Percentiles rank a stretch among this genome's conserved stretches.
phyloP scores from a whole-genome alignment of 2,113 vertebrate genomes.

The Xyliphius kryptos region DNA sequence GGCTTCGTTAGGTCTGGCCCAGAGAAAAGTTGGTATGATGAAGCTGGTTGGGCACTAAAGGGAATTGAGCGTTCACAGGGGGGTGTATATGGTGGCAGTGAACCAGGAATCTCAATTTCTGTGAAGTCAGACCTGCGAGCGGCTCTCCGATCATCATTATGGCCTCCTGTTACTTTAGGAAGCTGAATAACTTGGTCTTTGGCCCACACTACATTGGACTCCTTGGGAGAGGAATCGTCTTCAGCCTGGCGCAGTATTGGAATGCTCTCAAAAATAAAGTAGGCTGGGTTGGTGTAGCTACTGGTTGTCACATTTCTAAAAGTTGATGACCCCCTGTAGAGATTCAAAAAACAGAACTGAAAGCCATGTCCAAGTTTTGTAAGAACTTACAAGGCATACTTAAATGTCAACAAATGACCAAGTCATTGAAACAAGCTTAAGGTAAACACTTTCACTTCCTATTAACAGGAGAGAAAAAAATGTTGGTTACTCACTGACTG shows the following conservation, averaged over 20 bases:
- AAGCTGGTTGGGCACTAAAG: constrained; percentile 37
- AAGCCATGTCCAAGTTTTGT: too few species aligned
- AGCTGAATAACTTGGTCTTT: constrained; percentile 63
- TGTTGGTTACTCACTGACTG: constrained; percentile 54
- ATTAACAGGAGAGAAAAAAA: not conserved
- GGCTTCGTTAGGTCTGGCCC: constrained; percentile 49
- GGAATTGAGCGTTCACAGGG: constrained; percentile 43
- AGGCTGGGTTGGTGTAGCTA: constrained; percentile 80
- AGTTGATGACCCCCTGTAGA: constrained; percentile 53
- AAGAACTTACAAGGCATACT: too few species aligned
- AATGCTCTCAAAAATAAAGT: constrained; percentile 78
- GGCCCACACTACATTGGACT: constrained; percentile 56
- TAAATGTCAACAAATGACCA: too few species aligned
- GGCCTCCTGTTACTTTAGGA: constrained; percentile 52
- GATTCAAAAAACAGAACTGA: too few species aligned
- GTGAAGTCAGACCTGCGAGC: constrained; percentile 65
- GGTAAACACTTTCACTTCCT: constrained; percentile 8
- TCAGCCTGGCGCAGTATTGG: constrained; percentile 46
- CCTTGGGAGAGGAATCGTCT: constrained; percentile 46
- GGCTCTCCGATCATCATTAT: constrained; percentile 48
- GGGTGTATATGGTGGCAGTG: constrained; percentile 51
- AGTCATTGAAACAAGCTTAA: too few species aligned
- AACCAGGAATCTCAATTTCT: constrained; percentile 70
- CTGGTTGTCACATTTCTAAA: constrained; percentile 52
- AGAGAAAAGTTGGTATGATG: constrained; percentile 72